These are phyloP conservation scores for Dermatemys mawii DNA, from an alignment of 2,113 vertebrate species.

Conservation along the genomic window DNA sequence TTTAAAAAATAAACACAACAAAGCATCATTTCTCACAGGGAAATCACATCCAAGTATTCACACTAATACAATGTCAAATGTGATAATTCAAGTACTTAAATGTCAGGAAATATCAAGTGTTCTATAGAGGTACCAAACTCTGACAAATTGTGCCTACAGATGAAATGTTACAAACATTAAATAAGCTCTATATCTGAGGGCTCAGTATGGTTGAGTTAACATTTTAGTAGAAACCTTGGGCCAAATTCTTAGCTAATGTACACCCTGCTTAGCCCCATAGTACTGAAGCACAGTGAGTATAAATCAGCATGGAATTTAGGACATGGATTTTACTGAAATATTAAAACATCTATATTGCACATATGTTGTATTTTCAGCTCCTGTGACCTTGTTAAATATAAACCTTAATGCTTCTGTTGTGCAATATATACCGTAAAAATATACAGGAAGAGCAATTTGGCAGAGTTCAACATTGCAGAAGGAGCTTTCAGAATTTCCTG, in stretches of 20 bases:
- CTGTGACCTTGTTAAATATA: background rate
- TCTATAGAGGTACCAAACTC: background rate
- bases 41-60: background rate
- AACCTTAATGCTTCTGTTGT: background rate
- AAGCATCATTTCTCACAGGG: background rate
- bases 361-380: background rate
- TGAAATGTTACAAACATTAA: background rate
- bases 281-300: background rate
- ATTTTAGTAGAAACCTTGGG: background rate
- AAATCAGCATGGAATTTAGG: background rate
- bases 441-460: background rate
- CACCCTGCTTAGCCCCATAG: background rate
- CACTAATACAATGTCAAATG: background rate
- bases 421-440: background rate
- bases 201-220: background rate
- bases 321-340: background rate
- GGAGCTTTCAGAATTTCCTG: slow-evolving; percentile 5
- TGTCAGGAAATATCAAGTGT: background rate
- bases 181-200: background rate
- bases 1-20: background rate
- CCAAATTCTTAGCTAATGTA: background rate
- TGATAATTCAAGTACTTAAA: background rate
- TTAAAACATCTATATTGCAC: background rate
- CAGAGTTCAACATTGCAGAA: background rate
- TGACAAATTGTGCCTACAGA: background rate